Base-by-base conservation (phyloP, 2,888 invertebrate species). In the Synanthedon myopaeformis region DNA sequence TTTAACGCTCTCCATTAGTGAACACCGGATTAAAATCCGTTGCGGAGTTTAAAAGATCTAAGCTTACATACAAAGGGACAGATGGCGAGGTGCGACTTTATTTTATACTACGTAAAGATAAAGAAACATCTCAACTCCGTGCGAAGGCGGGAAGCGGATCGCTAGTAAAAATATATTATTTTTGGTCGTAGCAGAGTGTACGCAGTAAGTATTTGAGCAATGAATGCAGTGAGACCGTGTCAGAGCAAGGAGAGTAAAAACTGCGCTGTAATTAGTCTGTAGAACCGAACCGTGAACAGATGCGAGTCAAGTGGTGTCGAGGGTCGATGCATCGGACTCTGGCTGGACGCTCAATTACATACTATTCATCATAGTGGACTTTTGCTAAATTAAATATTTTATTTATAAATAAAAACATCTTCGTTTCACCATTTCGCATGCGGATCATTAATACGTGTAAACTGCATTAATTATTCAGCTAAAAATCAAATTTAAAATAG, bases 191-290 rank as follows among this genome's bases (percentile, higher is more conserved):
- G 35, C 35, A 10, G 35, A 35, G 35, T 35, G 35, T 35, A 35
- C 35, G 10, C 35, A 35, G 45, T 45, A 45, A 45, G 13, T 45
- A 45, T 45, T 45, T 45, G 35, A 35, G 35, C 45, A 14, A 45
- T 45, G 45, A 45, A 45, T 45, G 45, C 45, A 45, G 45, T 13
- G 13, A 45, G 45, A 76, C 71, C 72, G 76, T 70, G 72, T 74
- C 69, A 73, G 66, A 69, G 72, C 57, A 68, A 70, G 70, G 70
- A 69, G 72, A 76, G 52, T 77, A 79, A 79, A 80, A 79, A 80
- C 74, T 75, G 70, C 64, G 72, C 62, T 66, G 78, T 83, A 84
- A 84, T 84, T 82, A 84, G 82, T 81, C 72, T 76, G 75, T 76
- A 73, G 69, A 78, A 69, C 60, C 69, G 71, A 76, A 76, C 78